phyloP scores from a whole-genome alignment of 2,888 invertebrate genomes.

The Diloba caeruleocephala region DNA sequence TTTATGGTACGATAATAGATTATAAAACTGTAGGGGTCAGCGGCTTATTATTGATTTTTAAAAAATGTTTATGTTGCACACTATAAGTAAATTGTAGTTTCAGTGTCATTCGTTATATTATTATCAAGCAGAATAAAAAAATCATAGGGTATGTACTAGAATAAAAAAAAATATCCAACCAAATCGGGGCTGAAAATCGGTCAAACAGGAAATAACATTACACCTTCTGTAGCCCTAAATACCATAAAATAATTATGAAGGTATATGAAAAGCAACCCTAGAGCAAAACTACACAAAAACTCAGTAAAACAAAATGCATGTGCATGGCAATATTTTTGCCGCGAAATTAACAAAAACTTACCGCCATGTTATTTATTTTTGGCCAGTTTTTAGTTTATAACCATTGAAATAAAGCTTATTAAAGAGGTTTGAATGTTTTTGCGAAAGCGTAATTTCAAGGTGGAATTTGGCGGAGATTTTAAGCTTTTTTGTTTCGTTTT shows the following conservation, averaged over 20 bases:
- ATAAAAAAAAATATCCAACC: background rate
- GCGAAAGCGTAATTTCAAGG: conserved; percentile 61
- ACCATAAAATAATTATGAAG: conserved; percentile 16
- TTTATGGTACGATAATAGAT: too few species aligned
- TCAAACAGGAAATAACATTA: background rate
- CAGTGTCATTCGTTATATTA: too few species aligned
- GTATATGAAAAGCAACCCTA: background rate
- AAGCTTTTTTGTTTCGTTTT: conserved; percentile 25
- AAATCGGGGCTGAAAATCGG: background rate
- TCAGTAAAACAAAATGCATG: conserved; percentile 31
- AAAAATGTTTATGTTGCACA: too few species aligned
- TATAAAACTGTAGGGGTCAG: too few species aligned
- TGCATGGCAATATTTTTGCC: conserved; percentile 43
- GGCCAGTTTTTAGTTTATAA: conserved; percentile 45
- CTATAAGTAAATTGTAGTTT: too few species aligned
- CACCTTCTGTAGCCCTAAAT: conserved; percentile 7
- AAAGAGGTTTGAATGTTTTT: conserved; percentile 65
- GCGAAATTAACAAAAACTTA: conserved; percentile 53
- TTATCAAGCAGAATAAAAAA: too few species aligned
- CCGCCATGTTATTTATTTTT: conserved; percentile 37
- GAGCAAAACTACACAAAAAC: conserved; percentile 19
- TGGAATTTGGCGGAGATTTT: conserved; percentile 55
- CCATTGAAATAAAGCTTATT: conserved; percentile 66
- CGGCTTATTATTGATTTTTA: too few species aligned
- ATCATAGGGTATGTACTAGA: too few species aligned